These are phyloP conservation scores for Brachionichthys hirsutus DNA, from an alignment of 2,113 vertebrate genomes.

Conservation along the genomic window DNA sequence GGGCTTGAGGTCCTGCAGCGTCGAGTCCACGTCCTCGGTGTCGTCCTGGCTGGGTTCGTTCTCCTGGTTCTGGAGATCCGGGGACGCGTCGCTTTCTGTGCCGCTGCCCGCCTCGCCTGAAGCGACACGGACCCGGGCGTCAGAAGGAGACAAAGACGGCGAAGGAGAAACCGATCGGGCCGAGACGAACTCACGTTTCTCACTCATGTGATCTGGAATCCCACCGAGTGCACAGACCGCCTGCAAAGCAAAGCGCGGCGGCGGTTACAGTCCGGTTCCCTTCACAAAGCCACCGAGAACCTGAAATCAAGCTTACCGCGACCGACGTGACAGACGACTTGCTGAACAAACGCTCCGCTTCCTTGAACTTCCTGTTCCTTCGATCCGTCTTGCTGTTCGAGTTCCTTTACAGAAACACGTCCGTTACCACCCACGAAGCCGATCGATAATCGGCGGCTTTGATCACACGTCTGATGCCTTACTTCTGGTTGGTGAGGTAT, in stretches of 20 bases:
- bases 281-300: background rate
- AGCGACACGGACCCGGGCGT: background rate
- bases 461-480: conserved; percentile 74
- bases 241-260: conserved; percentile 62
- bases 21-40: conserved; percentile 90
- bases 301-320: conserved; percentile 82
- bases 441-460: no score
- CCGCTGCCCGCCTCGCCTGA: conserved; percentile 95
- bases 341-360: conserved; percentile 96
- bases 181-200: conserved; percentile 87
- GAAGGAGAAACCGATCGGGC: background rate
- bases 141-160: background rate
- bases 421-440: no score
- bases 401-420: conserved; percentile 77
- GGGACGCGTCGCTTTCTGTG: conserved; percentile 95
- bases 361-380: conserved; percentile 96
- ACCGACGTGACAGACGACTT: conserved; percentile 98
- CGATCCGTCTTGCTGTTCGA: conserved; percentile 97
- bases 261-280: background rate
- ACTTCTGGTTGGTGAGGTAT: conserved; percentile 98
- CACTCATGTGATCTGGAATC: conserved; percentile 95
- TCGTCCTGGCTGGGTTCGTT: conserved; percentile 96
- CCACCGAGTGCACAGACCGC: conserved; percentile 94
- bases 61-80: conserved; percentile 98
- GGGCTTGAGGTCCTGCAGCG: conserved; percentile 92